Conservation (phyloP, 2,113 vertebrate species). For the Oncorhynchus tshawytscha region DNA sequence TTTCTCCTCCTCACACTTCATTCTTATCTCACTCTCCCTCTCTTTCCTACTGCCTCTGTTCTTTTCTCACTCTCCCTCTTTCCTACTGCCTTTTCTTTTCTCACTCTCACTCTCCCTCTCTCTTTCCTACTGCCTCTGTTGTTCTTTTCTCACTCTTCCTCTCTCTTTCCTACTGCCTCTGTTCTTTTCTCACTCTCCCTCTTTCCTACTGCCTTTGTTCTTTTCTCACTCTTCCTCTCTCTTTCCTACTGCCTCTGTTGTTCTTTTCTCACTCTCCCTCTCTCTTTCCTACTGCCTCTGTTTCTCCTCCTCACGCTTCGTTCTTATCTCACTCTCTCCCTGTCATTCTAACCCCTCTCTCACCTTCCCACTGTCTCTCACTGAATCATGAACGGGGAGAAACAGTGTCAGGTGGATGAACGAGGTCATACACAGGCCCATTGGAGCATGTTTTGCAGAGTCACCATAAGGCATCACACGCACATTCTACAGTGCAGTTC, state of each 20-base stretch:
- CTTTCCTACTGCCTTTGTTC: no score
- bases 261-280: neutral
- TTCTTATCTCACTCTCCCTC: neutral
- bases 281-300: neutral
- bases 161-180: no score
- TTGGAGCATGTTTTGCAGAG: constrained; percentile 59
- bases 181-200: no score
- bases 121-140: constrained; percentile 1
- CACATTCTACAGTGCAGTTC: constrained; percentile 24
- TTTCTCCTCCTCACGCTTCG: constrained; percentile 6
- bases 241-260: no score
- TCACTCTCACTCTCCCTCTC: neutral
- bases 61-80: neutral
- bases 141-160: no score
- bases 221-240: no score
- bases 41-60: no score
- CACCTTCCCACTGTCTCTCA: constrained; percentile 2
- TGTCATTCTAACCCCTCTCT: neutral
- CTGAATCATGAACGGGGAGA: constrained; percentile 42
- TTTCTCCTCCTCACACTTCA: no score
- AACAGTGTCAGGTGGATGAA: constrained; percentile 60
- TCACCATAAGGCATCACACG: constrained; percentile 51
- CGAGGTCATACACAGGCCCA: constrained; percentile 55
- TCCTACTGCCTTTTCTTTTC: neutral
- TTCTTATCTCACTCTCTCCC: neutral